phyloP scores from a whole-genome alignment of 2,888 invertebrate species.

The Cylindroiulus punctatus region DNA sequence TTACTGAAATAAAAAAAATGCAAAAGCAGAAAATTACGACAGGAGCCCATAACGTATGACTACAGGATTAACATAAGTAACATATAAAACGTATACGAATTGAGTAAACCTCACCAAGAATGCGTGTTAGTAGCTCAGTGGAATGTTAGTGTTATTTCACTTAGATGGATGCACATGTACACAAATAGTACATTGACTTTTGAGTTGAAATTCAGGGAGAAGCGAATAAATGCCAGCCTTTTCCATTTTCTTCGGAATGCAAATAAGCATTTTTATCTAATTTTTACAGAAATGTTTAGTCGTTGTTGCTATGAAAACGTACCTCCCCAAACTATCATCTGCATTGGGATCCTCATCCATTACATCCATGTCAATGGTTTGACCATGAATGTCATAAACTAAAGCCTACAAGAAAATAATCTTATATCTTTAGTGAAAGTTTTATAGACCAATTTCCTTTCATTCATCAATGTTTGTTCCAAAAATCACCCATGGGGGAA shows the following conservation, averaged over 20 bases:
- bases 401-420: constrained; percentile 63
- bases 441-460: not conserved
- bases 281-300: not conserved
- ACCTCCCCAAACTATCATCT: constrained; percentile 58
- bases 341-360: constrained; percentile 58
- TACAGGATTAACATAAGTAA: not conserved
- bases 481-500: not conserved
- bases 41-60: too few species aligned
- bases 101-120: not conserved
- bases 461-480: not conserved
- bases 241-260: not conserved
- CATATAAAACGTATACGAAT: not conserved
- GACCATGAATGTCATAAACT: constrained; percentile 66
- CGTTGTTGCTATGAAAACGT: constrained; percentile 11
- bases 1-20: too few species aligned
- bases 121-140: not conserved
- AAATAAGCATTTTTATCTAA: not conserved
- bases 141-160: too few species aligned
- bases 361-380: constrained; percentile 62
- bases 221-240: not conserved
- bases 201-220: not conserved
- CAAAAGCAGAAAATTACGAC: too few species aligned
- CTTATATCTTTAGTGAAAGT: not conserved
- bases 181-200: not conserved
- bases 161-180: not conserved